These are phyloP conservation scores for Furcifer pardalis DNA, from an alignment of 2,797 vertebrate genomes.

Conservation along the genomic window DNA sequence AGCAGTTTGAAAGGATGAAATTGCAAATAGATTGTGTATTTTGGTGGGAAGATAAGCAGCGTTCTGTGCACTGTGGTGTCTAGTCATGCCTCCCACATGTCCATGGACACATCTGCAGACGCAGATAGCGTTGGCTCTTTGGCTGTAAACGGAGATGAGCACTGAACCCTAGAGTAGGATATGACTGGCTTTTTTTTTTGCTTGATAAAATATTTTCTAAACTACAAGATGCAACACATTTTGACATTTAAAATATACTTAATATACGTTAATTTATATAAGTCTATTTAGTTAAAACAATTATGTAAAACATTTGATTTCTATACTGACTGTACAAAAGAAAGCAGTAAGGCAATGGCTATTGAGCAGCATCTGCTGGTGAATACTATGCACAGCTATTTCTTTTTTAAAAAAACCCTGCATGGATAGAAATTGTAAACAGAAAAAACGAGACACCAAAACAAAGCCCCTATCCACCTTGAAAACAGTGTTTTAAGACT, in stretches of 20 bases:
- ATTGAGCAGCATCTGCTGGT: constrained; percentile 62
- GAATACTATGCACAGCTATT: constrained; percentile 1
- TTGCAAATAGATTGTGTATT: no score
- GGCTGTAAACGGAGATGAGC: no score
- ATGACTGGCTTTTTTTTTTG: not conserved
- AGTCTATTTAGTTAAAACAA: constrained; percentile 37
- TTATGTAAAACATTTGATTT: constrained; percentile 24
- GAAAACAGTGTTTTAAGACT: not conserved
- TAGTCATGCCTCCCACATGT: no score
- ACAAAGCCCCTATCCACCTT: not conserved
- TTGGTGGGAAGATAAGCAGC: no score
- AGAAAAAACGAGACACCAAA: not conserved
- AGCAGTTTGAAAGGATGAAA: no score
- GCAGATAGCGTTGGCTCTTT: no score
- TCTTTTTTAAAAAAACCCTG: not conserved
- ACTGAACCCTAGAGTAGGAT: not conserved
- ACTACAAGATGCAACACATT: not conserved
- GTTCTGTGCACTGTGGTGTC: no score
- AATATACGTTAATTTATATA: constrained; percentile 25
- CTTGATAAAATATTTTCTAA: not conserved
- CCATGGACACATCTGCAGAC: no score
- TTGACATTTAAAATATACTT: not conserved
- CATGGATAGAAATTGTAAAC: no score
- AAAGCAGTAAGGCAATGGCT: constrained; percentile 26
- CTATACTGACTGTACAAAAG: not conserved